A percentile compares a stretch with the other conserved stretches of the same genome.
Conservation (phyloP, 2,113 vertebrate genomes). For the Petaurus breviceps region DNA sequence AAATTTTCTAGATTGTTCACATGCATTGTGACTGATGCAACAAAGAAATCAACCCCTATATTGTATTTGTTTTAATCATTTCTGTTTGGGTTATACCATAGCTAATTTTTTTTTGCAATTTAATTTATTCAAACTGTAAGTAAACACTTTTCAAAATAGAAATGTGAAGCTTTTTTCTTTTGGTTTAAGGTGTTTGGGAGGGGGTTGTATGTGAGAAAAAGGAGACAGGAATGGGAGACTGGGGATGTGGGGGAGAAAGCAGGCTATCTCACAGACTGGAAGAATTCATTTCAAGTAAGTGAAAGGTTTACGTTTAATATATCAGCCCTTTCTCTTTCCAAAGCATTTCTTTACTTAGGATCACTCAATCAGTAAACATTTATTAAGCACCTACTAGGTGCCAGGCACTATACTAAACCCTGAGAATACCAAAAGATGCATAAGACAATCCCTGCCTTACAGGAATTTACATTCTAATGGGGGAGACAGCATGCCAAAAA, state of each 20-base stretch:
- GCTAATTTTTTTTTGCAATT: slow-evolving; percentile 88
- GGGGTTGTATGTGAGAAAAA: slow-evolving; percentile 37
- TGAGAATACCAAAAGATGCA: background rate
- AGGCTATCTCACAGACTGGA: background rate
- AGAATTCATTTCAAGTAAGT: slow-evolving; percentile 14
- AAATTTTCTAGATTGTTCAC: slow-evolving; percentile 80
- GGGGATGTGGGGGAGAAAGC: background rate
- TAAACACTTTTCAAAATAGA: slow-evolving; percentile 86
- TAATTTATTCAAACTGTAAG: slow-evolving; percentile 88
- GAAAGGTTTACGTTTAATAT: slow-evolving; percentile 26
- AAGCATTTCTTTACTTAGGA: slow-evolving; percentile 16
- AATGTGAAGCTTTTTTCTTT: slow-evolving; percentile 74
- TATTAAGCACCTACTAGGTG: background rate
- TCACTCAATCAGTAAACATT: slow-evolving; percentile 17
- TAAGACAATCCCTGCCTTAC: background rate
- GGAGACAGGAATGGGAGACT: slow-evolving; percentile 51
- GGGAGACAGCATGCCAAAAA: background rate
- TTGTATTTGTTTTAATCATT: slow-evolving; percentile 86
- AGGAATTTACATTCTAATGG: background rate
- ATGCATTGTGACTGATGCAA: slow-evolving; percentile 82
- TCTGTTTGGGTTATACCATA: slow-evolving; percentile 85
- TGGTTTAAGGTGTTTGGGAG: background rate
- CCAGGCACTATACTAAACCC: background rate
- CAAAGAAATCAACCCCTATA: slow-evolving; percentile 81
- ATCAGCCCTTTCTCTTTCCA: slow-evolving; percentile 26